Conservation (phyloP, 2,888 invertebrate genomes). For the Griposia aprilina region DNA sequence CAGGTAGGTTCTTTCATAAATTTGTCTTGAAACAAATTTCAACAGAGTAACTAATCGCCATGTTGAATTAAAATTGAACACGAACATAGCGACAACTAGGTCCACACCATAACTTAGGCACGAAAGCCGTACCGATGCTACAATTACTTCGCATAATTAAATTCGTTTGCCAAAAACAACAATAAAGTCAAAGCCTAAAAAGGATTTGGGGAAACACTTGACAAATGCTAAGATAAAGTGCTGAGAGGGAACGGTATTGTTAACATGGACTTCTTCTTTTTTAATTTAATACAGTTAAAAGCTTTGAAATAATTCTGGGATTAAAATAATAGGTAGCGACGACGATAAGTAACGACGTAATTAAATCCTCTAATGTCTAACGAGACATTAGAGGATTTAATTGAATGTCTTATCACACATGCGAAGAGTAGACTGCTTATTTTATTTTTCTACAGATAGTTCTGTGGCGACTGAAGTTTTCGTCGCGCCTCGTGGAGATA, state of each 20-base stretch:
- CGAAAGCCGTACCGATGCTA: conserved; percentile 15
- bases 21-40: conserved; percentile 18
- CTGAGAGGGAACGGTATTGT: conserved; percentile 14
- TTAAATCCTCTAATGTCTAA: no score
- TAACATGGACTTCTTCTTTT: conserved; percentile 10
- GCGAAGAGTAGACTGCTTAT: neutral
- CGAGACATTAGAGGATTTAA: neutral
- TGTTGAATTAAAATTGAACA: conserved; percentile 26
- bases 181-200: conserved; percentile 44
- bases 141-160: conserved; percentile 51
- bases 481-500: neutral
- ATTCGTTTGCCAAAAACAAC: conserved; percentile 49
- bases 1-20: neutral
- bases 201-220: conserved; percentile 41
- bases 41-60: neutral
- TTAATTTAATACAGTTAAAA: conserved; percentile 19
- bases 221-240: conserved; percentile 48
- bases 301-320: conserved; percentile 20
- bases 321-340: neutral
- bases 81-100: conserved; percentile 36
- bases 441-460: neutral
- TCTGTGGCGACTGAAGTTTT: neutral
- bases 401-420: neutral
- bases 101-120: conserved; percentile 43
- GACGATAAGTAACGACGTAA: no score